Evolutionary conservation across 2,113 vertebrate species (phyloP).

Genomic region (Mastomys coucha): DNA sequence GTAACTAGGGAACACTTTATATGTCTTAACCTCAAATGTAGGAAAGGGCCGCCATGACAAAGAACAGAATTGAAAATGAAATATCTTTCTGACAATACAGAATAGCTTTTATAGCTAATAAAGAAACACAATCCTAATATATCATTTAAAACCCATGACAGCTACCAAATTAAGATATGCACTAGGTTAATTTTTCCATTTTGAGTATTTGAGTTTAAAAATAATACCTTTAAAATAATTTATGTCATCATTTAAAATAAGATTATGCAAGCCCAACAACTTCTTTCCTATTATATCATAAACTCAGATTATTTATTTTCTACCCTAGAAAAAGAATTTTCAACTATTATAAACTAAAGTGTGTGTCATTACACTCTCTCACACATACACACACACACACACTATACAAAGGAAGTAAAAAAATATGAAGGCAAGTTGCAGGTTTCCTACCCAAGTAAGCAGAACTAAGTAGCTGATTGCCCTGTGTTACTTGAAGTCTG

Average conservation of each 20-base stretch:
- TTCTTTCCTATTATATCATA: not conserved
- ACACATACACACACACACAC: too few relatives aligned
- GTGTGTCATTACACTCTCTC: not conserved
- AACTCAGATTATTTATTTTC: not conserved
- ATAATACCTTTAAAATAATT: not conserved
- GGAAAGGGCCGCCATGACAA: not conserved
- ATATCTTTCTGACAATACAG: not conserved
- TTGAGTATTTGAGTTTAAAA: not conserved
- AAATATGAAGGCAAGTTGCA: not conserved
- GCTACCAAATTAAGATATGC: not conserved
- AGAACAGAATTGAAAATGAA: not conserved
- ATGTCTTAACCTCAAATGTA: not conserved
- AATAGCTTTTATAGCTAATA: not conserved
- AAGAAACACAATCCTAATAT: not conserved
- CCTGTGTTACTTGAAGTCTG: not conserved
- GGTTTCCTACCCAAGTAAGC: not conserved
- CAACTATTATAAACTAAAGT: not conserved
- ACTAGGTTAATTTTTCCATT: not conserved
- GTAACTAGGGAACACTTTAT: not conserved
- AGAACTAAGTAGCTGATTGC: not conserved
- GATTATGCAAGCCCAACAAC: not conserved
- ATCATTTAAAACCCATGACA: not conserved
- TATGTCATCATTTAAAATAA: slow-evolving; percentile 1
- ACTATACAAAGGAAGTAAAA: not conserved
- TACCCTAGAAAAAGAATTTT: not conserved